These are phyloP conservation scores for Oscheius sp. DNA, from an alignment of 2,888 invertebrate species.

Conservation along the genomic window DNA sequence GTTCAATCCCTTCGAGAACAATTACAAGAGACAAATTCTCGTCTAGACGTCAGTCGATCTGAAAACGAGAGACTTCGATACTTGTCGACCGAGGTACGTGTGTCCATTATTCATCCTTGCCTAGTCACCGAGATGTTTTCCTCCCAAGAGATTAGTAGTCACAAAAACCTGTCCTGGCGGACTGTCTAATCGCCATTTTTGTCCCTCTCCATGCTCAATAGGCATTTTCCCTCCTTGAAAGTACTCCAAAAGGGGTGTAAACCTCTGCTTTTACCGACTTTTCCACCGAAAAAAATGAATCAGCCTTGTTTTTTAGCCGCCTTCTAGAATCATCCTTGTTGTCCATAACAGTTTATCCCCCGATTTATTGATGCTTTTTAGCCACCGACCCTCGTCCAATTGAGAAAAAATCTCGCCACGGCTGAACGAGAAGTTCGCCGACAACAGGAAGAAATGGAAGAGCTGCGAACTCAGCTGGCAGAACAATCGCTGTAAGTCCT, in stretches of 20 bases:
- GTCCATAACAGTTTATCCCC: not conserved
- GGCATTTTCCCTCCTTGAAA: not conserved
- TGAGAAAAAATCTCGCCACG: slow-evolving; percentile 60
- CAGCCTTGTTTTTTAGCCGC: too few species aligned
- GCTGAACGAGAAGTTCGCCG: slow-evolving; percentile 66
- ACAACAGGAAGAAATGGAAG: slow-evolving; percentile 65
- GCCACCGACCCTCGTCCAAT: slow-evolving; percentile 46
- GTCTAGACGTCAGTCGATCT: slow-evolving; percentile 49
- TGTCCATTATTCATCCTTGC: not conserved
- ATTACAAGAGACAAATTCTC: slow-evolving; percentile 61
- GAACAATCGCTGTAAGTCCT: slow-evolving; percentile 26
- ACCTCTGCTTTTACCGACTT: not conserved
- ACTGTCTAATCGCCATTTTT: not conserved
- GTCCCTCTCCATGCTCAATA: not conserved
- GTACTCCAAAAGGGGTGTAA: not conserved
- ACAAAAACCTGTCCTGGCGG: not conserved
- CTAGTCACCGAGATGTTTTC: not conserved
- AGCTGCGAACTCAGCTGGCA: slow-evolving; percentile 20
- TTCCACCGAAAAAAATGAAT: too few species aligned
- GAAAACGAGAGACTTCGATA: slow-evolving; percentile 63
- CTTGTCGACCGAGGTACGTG: slow-evolving; percentile 19
- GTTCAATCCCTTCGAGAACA: slow-evolving; percentile 67
- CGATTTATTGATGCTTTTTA: slow-evolving; percentile 30
- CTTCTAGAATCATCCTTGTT: too few species aligned
- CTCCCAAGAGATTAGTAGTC: not conserved